A percentile compares a stretch with the other conserved stretches of the same genome.
Conservation (phyloP, 2,888 invertebrate genomes). For the Isoperla grammatica region DNA sequence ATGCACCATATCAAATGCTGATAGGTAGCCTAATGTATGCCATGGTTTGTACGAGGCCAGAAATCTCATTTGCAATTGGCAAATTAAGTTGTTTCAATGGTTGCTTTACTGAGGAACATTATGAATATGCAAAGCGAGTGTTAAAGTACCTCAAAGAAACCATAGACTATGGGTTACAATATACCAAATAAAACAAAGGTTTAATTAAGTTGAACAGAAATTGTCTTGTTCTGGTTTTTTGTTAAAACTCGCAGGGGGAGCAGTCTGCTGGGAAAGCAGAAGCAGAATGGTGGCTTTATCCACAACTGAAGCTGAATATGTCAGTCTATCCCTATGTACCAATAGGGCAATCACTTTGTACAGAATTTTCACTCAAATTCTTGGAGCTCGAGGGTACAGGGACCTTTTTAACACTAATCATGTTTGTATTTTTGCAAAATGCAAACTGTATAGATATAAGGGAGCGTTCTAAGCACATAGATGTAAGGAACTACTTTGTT, state of each 20-base stretch:
- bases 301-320: conserved; percentile 8
- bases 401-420: too few relatives aligned
- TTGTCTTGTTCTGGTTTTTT: conserved; percentile 7
- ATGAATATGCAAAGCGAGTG: neutral
- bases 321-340: neutral
- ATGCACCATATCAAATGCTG: neutral
- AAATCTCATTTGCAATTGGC: neutral
- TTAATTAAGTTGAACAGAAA: neutral
- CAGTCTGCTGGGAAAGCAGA: conserved; percentile 1
- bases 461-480: conserved; percentile 6
- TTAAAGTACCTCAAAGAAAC: conserved; percentile 6
- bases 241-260: neutral
- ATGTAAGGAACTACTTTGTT: conserved; percentile 10
- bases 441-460: neutral
- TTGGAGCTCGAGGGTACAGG: too few relatives aligned
- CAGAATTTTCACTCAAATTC: conserved; percentile 3
- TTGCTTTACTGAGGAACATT: neutral
- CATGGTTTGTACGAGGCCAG: neutral
- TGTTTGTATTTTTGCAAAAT: neutral
- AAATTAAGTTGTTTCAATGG: neutral
- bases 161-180: neutral
- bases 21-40: neutral
- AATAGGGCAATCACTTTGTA: neutral
- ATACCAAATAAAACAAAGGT: neutral
- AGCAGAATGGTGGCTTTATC: conserved; percentile 5